Conservation (phyloP, 2,797 vertebrate genomes). For the Chelonia mydas region DNA sequence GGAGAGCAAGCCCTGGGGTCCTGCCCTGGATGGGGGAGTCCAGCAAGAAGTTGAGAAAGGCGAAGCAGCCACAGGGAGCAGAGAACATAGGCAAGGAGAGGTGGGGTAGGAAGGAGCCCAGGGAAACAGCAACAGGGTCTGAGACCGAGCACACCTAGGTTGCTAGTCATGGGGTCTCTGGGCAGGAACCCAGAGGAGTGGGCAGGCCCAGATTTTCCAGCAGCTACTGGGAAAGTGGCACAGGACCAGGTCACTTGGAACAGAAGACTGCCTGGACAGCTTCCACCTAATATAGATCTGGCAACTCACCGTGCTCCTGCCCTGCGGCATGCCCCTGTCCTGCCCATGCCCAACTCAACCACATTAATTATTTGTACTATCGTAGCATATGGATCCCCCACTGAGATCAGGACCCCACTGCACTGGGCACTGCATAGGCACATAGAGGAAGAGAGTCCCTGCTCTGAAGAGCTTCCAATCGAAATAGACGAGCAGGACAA, state of each 20-base stretch:
- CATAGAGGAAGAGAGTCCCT: background rate
- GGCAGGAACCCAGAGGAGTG: too few relatives aligned
- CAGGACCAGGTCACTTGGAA: too few relatives aligned
- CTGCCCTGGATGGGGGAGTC: background rate
- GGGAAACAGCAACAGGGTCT: too few relatives aligned
- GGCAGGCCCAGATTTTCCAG: too few relatives aligned
- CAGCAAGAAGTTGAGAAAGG: background rate
- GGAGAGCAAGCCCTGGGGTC: too few relatives aligned
- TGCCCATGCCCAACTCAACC: background rate
- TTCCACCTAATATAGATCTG: background rate
- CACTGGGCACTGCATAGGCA: background rate
- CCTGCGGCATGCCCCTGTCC: background rate
- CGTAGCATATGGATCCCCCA: background rate
- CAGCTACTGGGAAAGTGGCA: too few relatives aligned
- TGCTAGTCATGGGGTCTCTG: too few relatives aligned
- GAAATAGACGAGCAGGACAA: background rate
- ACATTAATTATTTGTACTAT: background rate
- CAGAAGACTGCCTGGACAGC: too few relatives aligned
- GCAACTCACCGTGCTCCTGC: background rate
- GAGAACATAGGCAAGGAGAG: too few relatives aligned
- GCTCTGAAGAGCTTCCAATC: background rate
- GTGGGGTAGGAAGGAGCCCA: too few relatives aligned
- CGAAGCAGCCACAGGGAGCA: background rate
- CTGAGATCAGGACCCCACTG: background rate
- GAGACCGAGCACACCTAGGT: too few relatives aligned